These are phyloP conservation scores for Dioctria rufipes DNA, from an alignment of 2,888 invertebrate genomes.

Conservation along the genomic window DNA sequence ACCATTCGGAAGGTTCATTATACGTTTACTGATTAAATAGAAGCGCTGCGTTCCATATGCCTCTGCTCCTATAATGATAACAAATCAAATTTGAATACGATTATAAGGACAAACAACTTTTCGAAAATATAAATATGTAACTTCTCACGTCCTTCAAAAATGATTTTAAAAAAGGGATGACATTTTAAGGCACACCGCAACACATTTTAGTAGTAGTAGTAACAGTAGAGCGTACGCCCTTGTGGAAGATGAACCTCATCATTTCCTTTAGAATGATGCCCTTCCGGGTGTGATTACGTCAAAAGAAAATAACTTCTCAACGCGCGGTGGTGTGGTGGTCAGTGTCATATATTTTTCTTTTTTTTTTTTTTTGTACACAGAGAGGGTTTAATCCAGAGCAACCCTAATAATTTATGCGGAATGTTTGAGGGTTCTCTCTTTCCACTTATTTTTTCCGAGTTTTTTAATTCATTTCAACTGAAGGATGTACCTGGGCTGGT, in stretches of 20 bases:
- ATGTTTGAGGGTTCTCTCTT: neutral
- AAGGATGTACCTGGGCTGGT: neutral
- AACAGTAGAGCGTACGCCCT: too few species aligned
- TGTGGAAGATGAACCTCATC: neutral
- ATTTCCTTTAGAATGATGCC: neutral
- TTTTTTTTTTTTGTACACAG: too few species aligned
- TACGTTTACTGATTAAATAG: too few species aligned
- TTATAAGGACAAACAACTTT: too few species aligned
- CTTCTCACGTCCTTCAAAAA: neutral
- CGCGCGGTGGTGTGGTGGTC: neutral
- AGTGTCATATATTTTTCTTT: neutral
- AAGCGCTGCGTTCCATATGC: too few species aligned
- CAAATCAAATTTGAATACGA: too few species aligned
- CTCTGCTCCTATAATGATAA: too few species aligned
- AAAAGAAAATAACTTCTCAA: conserved; percentile 12
- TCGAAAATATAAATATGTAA: neutral
- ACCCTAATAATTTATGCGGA: conserved; percentile 8
- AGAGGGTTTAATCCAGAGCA: neutral
- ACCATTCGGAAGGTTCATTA: too few species aligned
- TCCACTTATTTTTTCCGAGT: neutral
- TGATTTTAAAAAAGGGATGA: neutral
- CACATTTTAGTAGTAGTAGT: too few species aligned
- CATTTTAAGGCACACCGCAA: neutral
- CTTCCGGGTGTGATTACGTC: conserved; percentile 9
- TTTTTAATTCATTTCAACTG: neutral